Evolutionary conservation across 1,140 invertebrate genomes (phyloP).

Genomic region (Apis mellifera): Amel_HAv3.1 CM009932.2:3810501-3811000

Average conservation of each 20-base stretch:
- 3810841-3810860: conserved; percentile 6
- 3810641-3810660: background rate
- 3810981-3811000: conserved; percentile 95
- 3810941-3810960: conserved; percentile 60
- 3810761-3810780: background rate
- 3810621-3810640: conserved; percentile 5
- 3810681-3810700: conserved; percentile 23
- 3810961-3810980: conserved; percentile 74
- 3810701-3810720: conserved; percentile 41
- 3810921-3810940: conserved; percentile 70
- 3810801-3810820: conserved; percentile 16
- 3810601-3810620: background rate
- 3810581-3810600: conserved; percentile 5
- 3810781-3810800: background rate
- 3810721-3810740: background rate
- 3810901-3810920: conserved; percentile 46
- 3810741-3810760: background rate
- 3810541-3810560: conserved; percentile 25
- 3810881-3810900: background rate
- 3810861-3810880: conserved; percentile 5
- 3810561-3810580: conserved; percentile 18
- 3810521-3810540: conserved; percentile 22
- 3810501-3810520: background rate
- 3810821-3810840: background rate
- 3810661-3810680: conserved; percentile 22